A percentile compares a stretch with the other conserved stretches of the same genome.
phyloP scores from a whole-genome alignment of 2,888 invertebrate species.

The Tetranychus truncatus region DNA sequence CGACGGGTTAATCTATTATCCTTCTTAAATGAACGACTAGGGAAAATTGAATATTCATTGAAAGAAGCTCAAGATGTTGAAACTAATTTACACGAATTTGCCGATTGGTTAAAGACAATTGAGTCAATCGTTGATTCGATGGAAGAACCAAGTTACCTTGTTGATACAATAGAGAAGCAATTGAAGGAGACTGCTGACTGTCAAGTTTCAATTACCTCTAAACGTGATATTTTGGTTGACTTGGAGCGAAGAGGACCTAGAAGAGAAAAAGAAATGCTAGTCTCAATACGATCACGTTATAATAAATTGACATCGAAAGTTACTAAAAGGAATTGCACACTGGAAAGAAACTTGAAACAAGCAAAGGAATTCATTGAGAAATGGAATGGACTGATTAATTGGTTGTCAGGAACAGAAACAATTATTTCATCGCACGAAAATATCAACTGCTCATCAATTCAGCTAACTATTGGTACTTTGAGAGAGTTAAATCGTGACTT shows the following conservation, averaged over 20 bases:
- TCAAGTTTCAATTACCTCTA: background rate
- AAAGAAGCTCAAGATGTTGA: constrained; percentile 6
- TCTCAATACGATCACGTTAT: background rate
- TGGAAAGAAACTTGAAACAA: constrained; percentile 2
- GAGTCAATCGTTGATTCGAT: background rate
- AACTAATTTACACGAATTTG: background rate
- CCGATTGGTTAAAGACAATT: background rate
- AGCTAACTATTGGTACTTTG: background rate
- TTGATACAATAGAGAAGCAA: constrained; percentile 3
- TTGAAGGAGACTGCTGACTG: background rate
- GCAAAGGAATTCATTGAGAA: background rate
- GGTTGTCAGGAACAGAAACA: background rate
- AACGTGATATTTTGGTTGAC: constrained; percentile 42
- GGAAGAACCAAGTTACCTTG: background rate
- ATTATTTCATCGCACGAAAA: background rate
- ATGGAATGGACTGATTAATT: background rate
- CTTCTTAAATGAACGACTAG: background rate
- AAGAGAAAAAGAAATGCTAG: constrained; percentile 49
- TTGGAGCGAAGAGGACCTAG: constrained; percentile 70
- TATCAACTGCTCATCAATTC: background rate
- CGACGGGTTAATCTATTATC: background rate
- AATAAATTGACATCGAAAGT: background rate
- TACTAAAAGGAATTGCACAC: background rate
- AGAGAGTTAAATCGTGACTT: background rate
- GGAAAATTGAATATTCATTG: background rate